phyloP scores from a whole-genome alignment of 2,888 invertebrate genomes.

The Clivina fossor region DNA sequence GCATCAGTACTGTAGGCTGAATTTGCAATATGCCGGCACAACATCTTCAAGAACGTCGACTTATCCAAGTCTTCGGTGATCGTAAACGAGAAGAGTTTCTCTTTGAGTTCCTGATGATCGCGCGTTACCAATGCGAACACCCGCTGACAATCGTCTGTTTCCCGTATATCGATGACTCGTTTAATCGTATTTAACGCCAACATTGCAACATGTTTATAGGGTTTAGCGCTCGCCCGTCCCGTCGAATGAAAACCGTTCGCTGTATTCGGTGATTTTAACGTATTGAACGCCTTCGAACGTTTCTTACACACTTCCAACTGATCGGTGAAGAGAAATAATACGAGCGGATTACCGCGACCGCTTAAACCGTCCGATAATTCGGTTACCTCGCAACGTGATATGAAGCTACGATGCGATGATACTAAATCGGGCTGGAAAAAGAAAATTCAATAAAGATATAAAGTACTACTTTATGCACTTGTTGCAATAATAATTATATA shows the following conservation, averaged over 20 bases:
- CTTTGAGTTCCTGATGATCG: slow-evolving; percentile 82
- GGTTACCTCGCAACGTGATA: slow-evolving; percentile 84
- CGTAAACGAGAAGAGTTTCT: slow-evolving; percentile 84
- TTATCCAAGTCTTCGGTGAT: slow-evolving; percentile 82
- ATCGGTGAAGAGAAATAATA: slow-evolving; percentile 92
- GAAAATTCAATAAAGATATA: slow-evolving; percentile 7
- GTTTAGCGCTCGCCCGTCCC: slow-evolving; percentile 59
- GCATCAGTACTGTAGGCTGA: slow-evolving; percentile 91
- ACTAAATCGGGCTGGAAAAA: slow-evolving; percentile 78
- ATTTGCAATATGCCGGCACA: slow-evolving; percentile 90
- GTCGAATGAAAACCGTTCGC: slow-evolving; percentile 59
- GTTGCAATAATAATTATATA: too few relatives aligned
- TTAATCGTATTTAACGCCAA: slow-evolving; percentile 87
- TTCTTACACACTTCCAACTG: slow-evolving; percentile 90
- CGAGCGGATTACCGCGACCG: slow-evolving; percentile 82
- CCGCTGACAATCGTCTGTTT: slow-evolving; percentile 85
- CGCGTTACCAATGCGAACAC: slow-evolving; percentile 89
- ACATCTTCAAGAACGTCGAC: slow-evolving; percentile 73
- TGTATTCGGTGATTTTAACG: slow-evolving; percentile 68
- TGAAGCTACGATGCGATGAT: slow-evolving; percentile 88
- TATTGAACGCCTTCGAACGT: slow-evolving; percentile 74
- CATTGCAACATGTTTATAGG: slow-evolving; percentile 88
- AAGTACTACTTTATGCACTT: too few relatives aligned
- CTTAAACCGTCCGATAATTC: slow-evolving; percentile 79
- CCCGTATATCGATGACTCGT: slow-evolving; percentile 86